These are phyloP conservation scores for Egretta garzetta DNA, from an alignment of 2,113 vertebrate species.

Conservation along the genomic window DNA sequence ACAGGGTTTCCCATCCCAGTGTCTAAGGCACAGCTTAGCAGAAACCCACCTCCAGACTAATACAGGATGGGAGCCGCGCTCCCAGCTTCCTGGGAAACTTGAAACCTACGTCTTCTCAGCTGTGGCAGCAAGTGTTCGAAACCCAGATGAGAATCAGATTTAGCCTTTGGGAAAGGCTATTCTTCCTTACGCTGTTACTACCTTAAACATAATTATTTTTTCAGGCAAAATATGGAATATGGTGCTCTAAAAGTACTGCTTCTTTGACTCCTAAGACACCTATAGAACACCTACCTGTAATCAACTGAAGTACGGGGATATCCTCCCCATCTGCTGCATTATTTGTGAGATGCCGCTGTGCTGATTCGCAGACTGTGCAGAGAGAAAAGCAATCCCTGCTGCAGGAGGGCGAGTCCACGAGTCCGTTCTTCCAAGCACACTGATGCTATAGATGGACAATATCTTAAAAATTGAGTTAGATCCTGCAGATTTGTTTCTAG, in stretches of 20 bases:
- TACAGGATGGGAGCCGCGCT: background rate
- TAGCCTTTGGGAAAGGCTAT: background rate
- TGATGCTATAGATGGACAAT: too few relatives aligned
- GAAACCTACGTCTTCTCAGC: background rate
- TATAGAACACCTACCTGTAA: background rate
- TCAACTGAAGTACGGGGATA: background rate
- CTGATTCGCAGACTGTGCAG: accelerated
- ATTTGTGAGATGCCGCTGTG: background rate
- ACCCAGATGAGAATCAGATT: background rate
- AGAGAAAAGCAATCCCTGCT: background rate
- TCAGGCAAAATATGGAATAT: background rate
- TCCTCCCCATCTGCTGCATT: background rate
- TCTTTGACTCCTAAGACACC: background rate
- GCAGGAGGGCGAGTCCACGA: background rate
- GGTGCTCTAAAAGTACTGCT: background rate
- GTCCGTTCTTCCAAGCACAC: background rate
- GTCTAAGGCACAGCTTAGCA: background rate
- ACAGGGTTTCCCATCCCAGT: background rate
- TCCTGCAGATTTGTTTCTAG: background rate
- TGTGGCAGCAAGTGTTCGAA: background rate
- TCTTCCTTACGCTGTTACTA: background rate
- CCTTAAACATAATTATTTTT: background rate
- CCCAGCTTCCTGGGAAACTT: background rate
- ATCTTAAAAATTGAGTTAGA: background rate
- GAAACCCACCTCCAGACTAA: background rate